Base-by-base conservation (phyloP, 2,888 invertebrate species). In the Gymnosoma rotundatum region DNA sequence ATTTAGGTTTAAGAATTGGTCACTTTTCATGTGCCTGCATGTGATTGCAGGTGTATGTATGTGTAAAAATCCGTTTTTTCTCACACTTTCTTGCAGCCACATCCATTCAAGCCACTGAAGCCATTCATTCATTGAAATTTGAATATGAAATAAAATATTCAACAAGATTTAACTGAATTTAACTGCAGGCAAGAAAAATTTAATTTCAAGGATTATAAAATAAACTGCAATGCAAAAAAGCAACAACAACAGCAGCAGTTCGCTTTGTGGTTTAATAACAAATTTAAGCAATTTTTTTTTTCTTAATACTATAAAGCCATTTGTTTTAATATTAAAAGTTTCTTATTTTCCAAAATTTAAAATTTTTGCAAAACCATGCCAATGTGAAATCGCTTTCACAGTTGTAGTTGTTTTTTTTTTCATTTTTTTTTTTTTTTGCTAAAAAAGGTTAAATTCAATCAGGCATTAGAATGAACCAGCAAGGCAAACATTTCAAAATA, bases 171-270 rank as follows among this genome's bases (percentile, higher is more conserved):
- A 76, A 76, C 70, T 64, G 64, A 82, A 72, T 76, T 76, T 76
- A 56, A 76, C 76, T 82, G 58, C 38, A 66, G 81, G 81, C 81
- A 16, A 76, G n/a, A 64, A 76, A 54, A 74, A 67, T 56, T 81
- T 74, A 81, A 81, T 74, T 70, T 81, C 75, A 81, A 76, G 81
- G 75, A 70, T 82, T 82, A 76, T 75, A 14, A 75, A 63, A 61
- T 75, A 50, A 64, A 75, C 69, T 63, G 52, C 63, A 79, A 63
- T 36, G 16, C 58, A 72, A 72, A 38, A 42, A 66, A 12, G 42
- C 18, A 64, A 42, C 16, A 52, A 25, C 18, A 38, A 45, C 58
- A 12, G 45, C 36, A 64, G 25, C 16, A 52, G 32, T 32, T 50
- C 20, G 42, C 67, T 69, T 61, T 78, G 50, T 69, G 42, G 14